Conservation (phyloP, 1,140 invertebrate species). For the Dinothrombium tinctorium region DNA sequence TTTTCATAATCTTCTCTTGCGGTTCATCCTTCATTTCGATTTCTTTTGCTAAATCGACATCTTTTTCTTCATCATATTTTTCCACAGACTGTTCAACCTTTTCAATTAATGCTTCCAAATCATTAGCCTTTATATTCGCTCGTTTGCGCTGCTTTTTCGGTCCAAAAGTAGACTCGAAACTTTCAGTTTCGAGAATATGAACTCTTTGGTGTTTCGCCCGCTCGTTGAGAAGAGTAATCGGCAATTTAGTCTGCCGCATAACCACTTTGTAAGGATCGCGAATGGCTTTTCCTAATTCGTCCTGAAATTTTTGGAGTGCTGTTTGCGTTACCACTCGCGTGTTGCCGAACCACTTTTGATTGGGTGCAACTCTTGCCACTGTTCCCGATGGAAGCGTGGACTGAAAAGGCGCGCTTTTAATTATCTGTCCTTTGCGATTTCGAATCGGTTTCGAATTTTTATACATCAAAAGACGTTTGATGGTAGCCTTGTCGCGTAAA, state of each 20-base stretch:
- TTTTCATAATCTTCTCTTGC: constrained; percentile 40
- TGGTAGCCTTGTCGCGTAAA: constrained; percentile 67
- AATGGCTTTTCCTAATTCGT: constrained; percentile 72
- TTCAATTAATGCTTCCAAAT: constrained; percentile 34
- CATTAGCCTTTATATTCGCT: constrained; percentile 47
- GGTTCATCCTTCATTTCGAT: constrained; percentile 19
- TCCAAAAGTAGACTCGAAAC: constrained; percentile 81
- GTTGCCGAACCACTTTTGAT: constrained; percentile 85
- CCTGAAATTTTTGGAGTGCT: constrained; percentile 88
- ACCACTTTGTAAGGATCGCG: constrained; percentile 93
- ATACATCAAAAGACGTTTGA: constrained; percentile 92
- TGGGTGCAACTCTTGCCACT: constrained; percentile 79
- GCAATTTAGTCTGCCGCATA: constrained; percentile 84
- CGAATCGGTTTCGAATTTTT: constrained; percentile 84
- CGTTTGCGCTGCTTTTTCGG: constrained; percentile 74
- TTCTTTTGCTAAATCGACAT: constrained; percentile 44
- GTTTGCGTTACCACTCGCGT: constrained; percentile 58
- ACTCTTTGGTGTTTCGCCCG: constrained; percentile 66
- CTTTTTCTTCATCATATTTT: constrained; percentile 50
- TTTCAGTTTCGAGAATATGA: constrained; percentile 85
- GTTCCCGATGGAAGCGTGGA: constrained; percentile 63
- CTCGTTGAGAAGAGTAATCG: constrained; percentile 81
- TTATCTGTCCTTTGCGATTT: constrained; percentile 69
- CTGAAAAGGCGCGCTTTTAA: constrained; percentile 84
- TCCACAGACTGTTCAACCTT: constrained; percentile 39